Conservation (phyloP, 2,113 vertebrate species). For the Agelaius phoeniceus region DNA sequence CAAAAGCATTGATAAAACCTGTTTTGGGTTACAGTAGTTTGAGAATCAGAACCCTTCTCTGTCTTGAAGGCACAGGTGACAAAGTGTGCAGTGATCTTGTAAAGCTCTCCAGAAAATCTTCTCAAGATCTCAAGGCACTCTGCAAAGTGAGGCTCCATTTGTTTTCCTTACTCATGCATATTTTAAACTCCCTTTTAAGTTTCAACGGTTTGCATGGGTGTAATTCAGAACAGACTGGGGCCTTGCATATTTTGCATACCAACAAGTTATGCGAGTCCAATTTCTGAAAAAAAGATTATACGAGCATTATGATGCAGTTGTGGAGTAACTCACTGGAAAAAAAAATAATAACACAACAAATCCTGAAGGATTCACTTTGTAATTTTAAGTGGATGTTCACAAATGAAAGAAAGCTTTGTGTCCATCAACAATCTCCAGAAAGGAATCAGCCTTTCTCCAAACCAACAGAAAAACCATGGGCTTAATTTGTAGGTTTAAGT, state of each 20-base stretch:
- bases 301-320: background rate
- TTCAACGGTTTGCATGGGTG: background rate
- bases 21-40: rapidly evolving
- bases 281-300: background rate
- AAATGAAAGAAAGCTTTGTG: background rate
- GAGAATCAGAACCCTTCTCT: background rate
- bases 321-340: background rate
- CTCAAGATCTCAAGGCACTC: background rate
- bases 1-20: background rate
- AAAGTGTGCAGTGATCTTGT: background rate
- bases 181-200: conserved; percentile 51
- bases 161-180: conserved; percentile 27
- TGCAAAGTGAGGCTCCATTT: background rate
- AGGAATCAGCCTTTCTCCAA: background rate
- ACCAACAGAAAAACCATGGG: background rate
- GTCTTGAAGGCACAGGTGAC: background rate
- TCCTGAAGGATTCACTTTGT: background rate
- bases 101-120: background rate
- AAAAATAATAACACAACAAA: background rate
- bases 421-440: background rate
- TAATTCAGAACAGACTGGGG: conserved; percentile 38
- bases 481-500: conserved; percentile 60
- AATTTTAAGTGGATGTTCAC: background rate
- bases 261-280: background rate
- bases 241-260: conserved; percentile 50